phyloP scores from a whole-genome alignment of 1,140 invertebrate genomes.

The Zelostemma sp. region DNA sequence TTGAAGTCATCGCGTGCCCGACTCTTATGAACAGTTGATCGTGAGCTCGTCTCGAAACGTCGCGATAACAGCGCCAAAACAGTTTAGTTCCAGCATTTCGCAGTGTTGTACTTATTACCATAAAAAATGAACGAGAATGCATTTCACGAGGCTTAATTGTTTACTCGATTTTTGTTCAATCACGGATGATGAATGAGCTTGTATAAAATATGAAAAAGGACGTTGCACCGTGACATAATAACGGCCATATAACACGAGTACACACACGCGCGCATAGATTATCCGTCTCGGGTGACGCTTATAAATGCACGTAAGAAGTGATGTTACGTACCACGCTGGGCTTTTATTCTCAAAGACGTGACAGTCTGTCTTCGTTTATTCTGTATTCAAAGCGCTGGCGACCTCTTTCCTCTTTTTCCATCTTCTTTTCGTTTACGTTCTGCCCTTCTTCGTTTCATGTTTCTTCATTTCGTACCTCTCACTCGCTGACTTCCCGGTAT shows the following conservation, averaged over 20 bases:
- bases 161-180: no score
- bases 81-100: constrained; percentile 10
- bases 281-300: constrained; percentile 29
- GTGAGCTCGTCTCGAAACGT: constrained; percentile 21
- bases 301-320: constrained; percentile 42
- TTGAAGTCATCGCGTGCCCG: constrained; percentile 35
- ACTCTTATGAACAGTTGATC: constrained; percentile 36
- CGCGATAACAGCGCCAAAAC: constrained; percentile 19
- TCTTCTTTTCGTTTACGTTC: not conserved
- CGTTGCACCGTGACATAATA: constrained; percentile 4
- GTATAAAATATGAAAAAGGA: not conserved
- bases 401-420: constrained; percentile 17
- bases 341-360: constrained; percentile 31
- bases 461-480: constrained; percentile 15
- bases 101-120: constrained; percentile 7
- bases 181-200: no score
- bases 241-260: constrained; percentile 33
- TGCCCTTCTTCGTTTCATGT: constrained; percentile 13
- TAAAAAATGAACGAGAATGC: not conserved
- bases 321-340: constrained; percentile 24
- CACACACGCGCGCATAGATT: constrained; percentile 30
- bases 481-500: constrained; percentile 5
- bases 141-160: no score
- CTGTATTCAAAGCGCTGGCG: constrained; percentile 21
- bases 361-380: constrained; percentile 31